A percentile compares a stretch with the other conserved stretches of the same genome.
These are phyloP conservation scores for Caenorhabditis sinica DNA, from an alignment of 2,888 invertebrate species.

Conservation along the genomic window DNA sequence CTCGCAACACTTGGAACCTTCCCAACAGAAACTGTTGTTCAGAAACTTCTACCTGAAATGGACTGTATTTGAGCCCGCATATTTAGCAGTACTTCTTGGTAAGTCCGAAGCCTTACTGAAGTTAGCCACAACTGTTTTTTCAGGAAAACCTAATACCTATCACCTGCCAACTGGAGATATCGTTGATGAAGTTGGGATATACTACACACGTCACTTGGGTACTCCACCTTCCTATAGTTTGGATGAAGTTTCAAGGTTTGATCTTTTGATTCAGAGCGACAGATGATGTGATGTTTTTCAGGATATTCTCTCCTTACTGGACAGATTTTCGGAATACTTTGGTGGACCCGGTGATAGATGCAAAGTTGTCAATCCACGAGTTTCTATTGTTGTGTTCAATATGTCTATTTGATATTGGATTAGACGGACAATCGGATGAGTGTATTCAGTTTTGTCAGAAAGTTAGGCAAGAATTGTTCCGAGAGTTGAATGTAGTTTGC, in stretches of 20 bases:
- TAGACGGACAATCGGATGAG: conserved; percentile 52
- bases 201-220: conserved; percentile 53
- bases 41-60: conserved; percentile 57
- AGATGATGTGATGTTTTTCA: conserved; percentile 16
- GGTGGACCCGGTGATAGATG: conserved; percentile 51
- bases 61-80: conserved; percentile 57
- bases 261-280: background rate
- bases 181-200: conserved; percentile 54
- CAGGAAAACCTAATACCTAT: conserved; percentile 56
- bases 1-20: background rate
- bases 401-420: conserved; percentile 47
- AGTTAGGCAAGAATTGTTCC: conserved; percentile 36
- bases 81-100: conserved; percentile 49
- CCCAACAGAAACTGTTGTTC: conserved; percentile 46
- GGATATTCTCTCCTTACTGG: conserved; percentile 56
- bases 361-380: conserved; percentile 55
- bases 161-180: conserved; percentile 58
- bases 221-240: conserved; percentile 35
- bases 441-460: conserved; percentile 31
- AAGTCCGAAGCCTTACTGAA: background rate
- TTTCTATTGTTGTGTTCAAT: conserved; percentile 48
- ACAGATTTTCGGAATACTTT: conserved; percentile 54
- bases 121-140: conserved; percentile 10
- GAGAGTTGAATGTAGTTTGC: conserved; percentile 49
- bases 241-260: conserved; percentile 52